Percentiles rank a stretch among this genome's conserved stretches.
phyloP scores from a whole-genome alignment of 2,113 vertebrate genomes.

The Haplochromis burtoni region DNA sequence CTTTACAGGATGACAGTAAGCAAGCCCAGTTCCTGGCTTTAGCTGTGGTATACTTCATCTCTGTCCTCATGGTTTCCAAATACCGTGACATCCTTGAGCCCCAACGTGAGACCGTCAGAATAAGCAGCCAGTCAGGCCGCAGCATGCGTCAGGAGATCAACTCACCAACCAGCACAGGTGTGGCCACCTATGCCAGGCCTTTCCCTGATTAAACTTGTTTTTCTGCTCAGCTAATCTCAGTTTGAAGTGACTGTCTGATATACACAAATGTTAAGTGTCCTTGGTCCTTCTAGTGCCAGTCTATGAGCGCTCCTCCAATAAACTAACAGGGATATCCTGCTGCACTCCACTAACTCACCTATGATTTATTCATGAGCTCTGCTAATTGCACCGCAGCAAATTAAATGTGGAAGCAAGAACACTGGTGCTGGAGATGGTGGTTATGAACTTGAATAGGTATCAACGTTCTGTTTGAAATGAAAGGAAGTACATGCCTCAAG shows the following conservation, averaged over 20 bases:
- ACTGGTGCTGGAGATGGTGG: constrained; percentile 3
- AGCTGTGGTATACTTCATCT: constrained; percentile 98
- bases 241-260: background rate
- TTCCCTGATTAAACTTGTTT: background rate
- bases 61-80: constrained; percentile 98
- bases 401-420: constrained; percentile 34
- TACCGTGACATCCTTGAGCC: constrained; percentile 98
- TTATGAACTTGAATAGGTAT: constrained; percentile 34
- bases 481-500: constrained; percentile 30
- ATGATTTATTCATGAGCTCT: constrained; percentile 57
- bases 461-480: constrained; percentile 27
- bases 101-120: constrained; percentile 84
- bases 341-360: background rate
- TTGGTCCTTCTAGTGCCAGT: background rate
- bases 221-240: background rate
- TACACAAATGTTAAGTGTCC: background rate
- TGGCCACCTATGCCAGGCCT: background rate
- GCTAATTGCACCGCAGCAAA: constrained; percentile 54
- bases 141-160: constrained; percentile 90
- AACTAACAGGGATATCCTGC: constrained; percentile 27
- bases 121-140: constrained; percentile 80
- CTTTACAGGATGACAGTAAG: constrained; percentile 89
- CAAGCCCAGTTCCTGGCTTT: constrained; percentile 96
- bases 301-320: constrained; percentile 7
- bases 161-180: constrained; percentile 93